These are phyloP conservation scores for Cydia strobilella DNA, from an alignment of 1,140 invertebrate genomes.

Conservation along the genomic window DNA sequence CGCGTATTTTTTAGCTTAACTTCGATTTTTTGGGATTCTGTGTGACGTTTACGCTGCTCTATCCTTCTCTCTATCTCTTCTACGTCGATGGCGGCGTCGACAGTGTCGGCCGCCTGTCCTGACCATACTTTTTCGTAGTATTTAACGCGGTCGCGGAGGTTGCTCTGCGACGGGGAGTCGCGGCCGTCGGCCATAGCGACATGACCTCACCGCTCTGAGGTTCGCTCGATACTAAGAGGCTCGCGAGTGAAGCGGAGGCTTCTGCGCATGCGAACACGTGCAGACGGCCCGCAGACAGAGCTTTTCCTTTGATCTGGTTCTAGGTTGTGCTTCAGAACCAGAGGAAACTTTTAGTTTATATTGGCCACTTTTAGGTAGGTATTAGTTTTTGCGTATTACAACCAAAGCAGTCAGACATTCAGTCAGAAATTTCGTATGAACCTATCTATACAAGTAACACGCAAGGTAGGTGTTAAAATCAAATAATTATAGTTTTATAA, in stretches of 20 bases:
- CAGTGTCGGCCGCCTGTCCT: conserved; percentile 71
- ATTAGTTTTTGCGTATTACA: neutral
- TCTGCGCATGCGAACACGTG: conserved; percentile 58
- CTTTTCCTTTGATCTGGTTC: conserved; percentile 12
- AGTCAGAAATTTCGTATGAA: neutral
- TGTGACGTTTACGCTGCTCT: conserved; percentile 80
- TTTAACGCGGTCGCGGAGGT: conserved; percentile 85
- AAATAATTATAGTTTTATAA: neutral
- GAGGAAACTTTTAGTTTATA: neutral
- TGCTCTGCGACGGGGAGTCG: conserved; percentile 78
- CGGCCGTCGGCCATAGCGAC: conserved; percentile 74
- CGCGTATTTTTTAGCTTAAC: conserved; percentile 81
- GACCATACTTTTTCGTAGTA: conserved; percentile 90
- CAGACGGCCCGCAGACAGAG: conserved; percentile 44
- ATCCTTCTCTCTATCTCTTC: conserved; percentile 82
- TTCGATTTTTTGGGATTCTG: conserved; percentile 79
- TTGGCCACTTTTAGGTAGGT: neutral
- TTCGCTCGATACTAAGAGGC: conserved; percentile 72
- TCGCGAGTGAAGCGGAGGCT: conserved; percentile 43
- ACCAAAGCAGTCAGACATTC: neutral
- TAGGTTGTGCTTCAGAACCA: neutral
- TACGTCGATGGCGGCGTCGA: conserved; percentile 77
- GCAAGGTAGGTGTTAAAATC: neutral
- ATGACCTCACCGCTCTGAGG: conserved; percentile 69
- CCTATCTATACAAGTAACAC: neutral